Conservation (phyloP, 2,888 invertebrate species). For the Minunthozetes semirufus region DNA sequence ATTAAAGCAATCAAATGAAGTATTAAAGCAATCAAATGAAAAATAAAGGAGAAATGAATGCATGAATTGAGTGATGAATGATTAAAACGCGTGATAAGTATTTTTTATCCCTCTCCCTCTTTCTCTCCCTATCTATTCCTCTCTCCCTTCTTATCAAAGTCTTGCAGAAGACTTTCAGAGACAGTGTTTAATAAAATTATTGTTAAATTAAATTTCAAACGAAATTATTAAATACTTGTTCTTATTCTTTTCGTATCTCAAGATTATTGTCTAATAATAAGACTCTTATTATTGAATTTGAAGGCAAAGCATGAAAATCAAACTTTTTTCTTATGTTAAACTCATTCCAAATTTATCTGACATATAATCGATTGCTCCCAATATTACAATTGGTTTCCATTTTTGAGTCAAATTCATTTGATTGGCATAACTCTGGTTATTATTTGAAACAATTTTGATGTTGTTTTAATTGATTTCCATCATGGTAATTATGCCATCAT, state of each 20-base stretch:
- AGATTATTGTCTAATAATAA: neutral
- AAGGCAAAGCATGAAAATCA: neutral
- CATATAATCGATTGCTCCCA: too few species aligned
- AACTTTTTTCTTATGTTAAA: too few species aligned
- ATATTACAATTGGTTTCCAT: too few species aligned
- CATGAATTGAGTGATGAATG: slow-evolving; percentile 21
- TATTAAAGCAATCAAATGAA: neutral
- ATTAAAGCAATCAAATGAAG: neutral
- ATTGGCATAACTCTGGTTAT: too few species aligned
- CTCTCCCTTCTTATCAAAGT: too few species aligned
- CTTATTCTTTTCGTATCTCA: neutral
- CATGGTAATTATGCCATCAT: too few species aligned
- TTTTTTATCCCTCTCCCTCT: neutral
- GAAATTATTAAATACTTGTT: neutral
- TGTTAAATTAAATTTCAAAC: neutral
- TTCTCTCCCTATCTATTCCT: neutral
- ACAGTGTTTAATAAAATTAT: neutral
- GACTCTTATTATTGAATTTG: too few species aligned
- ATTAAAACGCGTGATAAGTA: slow-evolving; percentile 19
- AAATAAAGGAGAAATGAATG: neutral
- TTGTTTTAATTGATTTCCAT: too few species aligned
- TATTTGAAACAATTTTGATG: too few species aligned
- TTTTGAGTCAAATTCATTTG: too few species aligned
- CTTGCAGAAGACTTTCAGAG: too few species aligned
- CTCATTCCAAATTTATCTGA: too few species aligned